Base-by-base conservation (phyloP, 2,888 invertebrate genomes). In the Osedax fenrisi region DNA sequence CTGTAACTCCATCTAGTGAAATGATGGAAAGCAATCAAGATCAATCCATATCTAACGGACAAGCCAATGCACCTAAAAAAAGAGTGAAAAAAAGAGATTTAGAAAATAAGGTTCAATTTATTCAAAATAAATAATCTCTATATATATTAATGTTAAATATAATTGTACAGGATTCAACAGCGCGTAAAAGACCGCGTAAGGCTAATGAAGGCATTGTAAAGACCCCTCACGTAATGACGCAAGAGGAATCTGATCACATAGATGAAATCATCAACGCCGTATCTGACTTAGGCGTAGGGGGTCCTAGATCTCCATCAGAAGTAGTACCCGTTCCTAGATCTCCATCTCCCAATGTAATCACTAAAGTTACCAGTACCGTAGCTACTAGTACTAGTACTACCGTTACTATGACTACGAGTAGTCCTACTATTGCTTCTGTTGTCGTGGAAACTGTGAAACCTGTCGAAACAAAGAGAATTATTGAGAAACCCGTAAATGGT, bases 171-270 rank as follows among this genome's bases (percentile, higher is more conserved):
- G n/a, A n/a, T n/a, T n/a, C n/a, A n/a, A n/a, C n/a, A n/a, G n/a
- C n/a, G n/a, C n/a, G n/a, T n/a, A n/a, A n/a, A n/a, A 86, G 77
- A 87, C 90, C 79, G 90, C 90, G 82, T 86, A 78, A 79, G 75
- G 10, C 10, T 86, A 25, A n/a, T n/a, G n/a, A n/a, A n/a, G n/a
- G n/a, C n/a, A n/a, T n/a, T n/a, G n/a, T 17, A 5, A 41, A 41
- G 41, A 41, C 68, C 26, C 26, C 68, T 27, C 27, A 26, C 22
- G 27, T 68, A 22, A 68, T 68, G 68, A 68, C 68, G 1, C 68
- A 68, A 27, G 68, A 68, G 26, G 26, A 68, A 21, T 68, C 68
- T 1, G 68, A 68, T 27, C 68, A 68, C 68, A 68, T 68, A 1
- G 68, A 68, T 26, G 68, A 68, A n/a, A 26, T 68, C 1, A 27